These are phyloP conservation scores for Mamestra configurata DNA, from an alignment of 1,140 invertebrate species.

Conservation along the genomic window DNA sequence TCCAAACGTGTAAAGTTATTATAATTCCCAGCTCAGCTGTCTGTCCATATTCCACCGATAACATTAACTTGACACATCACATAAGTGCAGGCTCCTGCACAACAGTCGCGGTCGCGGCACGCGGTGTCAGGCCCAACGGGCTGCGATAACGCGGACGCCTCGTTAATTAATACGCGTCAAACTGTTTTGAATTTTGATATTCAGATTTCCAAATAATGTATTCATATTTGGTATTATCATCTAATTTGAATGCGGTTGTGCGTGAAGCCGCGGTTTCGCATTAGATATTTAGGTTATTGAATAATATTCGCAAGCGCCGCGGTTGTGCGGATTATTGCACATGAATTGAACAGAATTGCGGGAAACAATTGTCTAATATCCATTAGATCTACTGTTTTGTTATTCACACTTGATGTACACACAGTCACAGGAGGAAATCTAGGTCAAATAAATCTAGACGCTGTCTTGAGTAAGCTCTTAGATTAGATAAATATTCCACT, in stretches of 20 bases:
- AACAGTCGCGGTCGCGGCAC: slow-evolving; percentile 21
- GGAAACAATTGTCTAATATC: neutral
- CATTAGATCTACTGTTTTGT: neutral
- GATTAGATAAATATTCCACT: no score
- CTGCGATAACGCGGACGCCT: slow-evolving; percentile 41
- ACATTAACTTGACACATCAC: slow-evolving; percentile 20
- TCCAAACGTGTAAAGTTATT: no score
- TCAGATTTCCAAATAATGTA: slow-evolving; percentile 48
- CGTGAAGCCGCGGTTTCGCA: slow-evolving; percentile 13
- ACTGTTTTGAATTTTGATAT: slow-evolving; percentile 51
- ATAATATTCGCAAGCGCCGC: slow-evolving; percentile 30
- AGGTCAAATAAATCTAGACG: neutral
- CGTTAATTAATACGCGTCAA: slow-evolving; percentile 51
- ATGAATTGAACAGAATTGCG: slow-evolving; percentile 10
- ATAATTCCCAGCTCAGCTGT: neutral
- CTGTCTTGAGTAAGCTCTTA: no score
- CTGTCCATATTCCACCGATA: slow-evolving; percentile 4
- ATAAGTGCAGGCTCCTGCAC: slow-evolving; percentile 2
- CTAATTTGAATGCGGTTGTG: slow-evolving; percentile 47
- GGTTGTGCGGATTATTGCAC: slow-evolving; percentile 16
- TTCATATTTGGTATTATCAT: slow-evolving; percentile 50
- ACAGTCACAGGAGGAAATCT: neutral
- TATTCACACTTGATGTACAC: neutral
- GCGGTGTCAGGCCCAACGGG: slow-evolving; percentile 7
- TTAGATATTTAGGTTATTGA: slow-evolving; percentile 47